Base-by-base conservation (phyloP, 2,888 invertebrate genomes). In the Odontocolon sp. region DNA sequence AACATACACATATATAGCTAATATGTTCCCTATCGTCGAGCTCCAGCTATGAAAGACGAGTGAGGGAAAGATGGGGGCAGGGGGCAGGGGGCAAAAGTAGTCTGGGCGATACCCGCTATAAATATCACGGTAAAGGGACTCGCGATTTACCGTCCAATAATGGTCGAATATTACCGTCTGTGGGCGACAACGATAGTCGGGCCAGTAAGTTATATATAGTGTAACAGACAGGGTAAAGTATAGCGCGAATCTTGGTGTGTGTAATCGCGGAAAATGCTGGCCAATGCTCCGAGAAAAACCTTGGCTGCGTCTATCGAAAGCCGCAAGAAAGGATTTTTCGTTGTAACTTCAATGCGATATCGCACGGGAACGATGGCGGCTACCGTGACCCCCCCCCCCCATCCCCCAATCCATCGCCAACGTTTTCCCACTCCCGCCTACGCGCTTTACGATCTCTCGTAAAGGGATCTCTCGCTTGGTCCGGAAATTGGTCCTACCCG, bases 41-140 rank as follows among this genome's bases (percentile, higher is more conserved):
- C 73, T 77, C 75, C 85, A 86, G 85, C 79, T 68, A 63, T 59
- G 45, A 31, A 56, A 47, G n/a, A n/a, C n/a, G n/a, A n/a, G n/a
- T n/a, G n/a, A n/a, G n/a, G n/a, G n/a, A n/a, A n/a, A n/a, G n/a
- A n/a, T n/a, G n/a, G n/a, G n/a, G n/a, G n/a, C n/a, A n/a, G n/a
- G n/a, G n/a, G n/a, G n/a, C n/a, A n/a, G 78, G 31, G 26, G n/a
- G 11, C 42, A 42, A 11, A 16, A 14, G 54, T 61, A 66, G 59
- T 56, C 36, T 23, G 50, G 59, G 61, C 38, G 38, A 40, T 56
- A 63, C 47, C 56, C 78, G 77, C 85, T 88, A 88, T 89, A 89
- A 89, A 89, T 89, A 89, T 88, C 84, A 76, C 79, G 85, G 84
- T 86, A 85, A 88, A 87, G 85, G 86, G 83, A 76, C 83, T 85